These are phyloP conservation scores for Poecilia latipinna DNA, from an alignment of 2,113 vertebrate genomes.

Conservation along the genomic window DNA sequence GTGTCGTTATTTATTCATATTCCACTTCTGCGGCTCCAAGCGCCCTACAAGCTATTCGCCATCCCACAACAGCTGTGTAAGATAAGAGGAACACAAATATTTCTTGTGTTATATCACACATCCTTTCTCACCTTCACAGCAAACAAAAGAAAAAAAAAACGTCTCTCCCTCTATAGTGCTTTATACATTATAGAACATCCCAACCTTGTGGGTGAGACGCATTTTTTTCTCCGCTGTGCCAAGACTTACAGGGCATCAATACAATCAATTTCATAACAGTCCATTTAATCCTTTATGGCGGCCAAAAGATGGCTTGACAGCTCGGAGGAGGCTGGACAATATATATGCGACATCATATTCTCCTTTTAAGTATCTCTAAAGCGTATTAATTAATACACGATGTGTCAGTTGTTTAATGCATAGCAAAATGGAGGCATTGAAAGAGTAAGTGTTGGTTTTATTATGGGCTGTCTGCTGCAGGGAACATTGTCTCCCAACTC, in stretches of 20 bases:
- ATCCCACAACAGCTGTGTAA: conserved; percentile 28
- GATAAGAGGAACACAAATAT: conserved; percentile 15
- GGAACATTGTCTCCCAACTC: conserved; percentile 4
- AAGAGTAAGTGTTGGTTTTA: conserved; percentile 9
- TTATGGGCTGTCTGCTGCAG: background rate
- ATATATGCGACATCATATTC: background rate
- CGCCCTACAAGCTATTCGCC: background rate
- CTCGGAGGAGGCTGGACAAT: background rate
- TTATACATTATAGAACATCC: background rate
- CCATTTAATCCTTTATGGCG: conserved; percentile 1
- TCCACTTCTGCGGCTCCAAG: conserved; percentile 6
- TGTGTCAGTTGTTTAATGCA: background rate
- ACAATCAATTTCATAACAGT: background rate
- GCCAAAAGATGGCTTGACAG: background rate
- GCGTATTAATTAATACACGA: background rate
- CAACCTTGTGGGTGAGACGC: background rate
- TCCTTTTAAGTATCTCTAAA: conserved; percentile 1
- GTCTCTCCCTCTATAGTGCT: background rate
- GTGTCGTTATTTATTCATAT: conserved; percentile 7
- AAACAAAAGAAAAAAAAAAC: background rate
- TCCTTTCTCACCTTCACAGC: conserved; percentile 15
- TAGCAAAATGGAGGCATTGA: conserved; percentile 1
- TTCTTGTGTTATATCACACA: conserved; percentile 3
- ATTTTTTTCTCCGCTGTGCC: background rate
- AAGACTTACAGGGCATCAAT: background rate